phyloP scores from a whole-genome alignment of 2,888 invertebrate species.

The Cetonia aurata region DNA sequence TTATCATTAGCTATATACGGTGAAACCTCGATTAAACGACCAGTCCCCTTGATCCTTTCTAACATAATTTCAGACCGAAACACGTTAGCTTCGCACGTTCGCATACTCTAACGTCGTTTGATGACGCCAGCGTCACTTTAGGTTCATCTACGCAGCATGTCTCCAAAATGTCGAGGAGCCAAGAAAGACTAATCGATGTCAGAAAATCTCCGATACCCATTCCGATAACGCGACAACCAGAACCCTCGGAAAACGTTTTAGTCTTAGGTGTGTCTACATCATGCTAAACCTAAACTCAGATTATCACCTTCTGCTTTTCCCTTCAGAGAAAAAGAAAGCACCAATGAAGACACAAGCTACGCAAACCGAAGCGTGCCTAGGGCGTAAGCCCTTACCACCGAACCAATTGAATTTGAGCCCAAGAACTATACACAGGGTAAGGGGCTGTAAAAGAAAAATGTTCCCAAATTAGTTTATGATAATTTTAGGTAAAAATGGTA shows the following conservation, averaged over 20 bases:
- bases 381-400: constrained; percentile 79
- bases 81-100: constrained; percentile 93
- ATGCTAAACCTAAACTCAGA: too few species aligned
- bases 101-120: constrained; percentile 88
- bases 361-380: constrained; percentile 84
- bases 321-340: constrained; percentile 72
- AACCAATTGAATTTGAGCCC: constrained; percentile 82
- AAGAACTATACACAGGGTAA: constrained; percentile 83
- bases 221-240: constrained; percentile 66
- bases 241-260: constrained; percentile 70
- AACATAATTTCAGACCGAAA: constrained; percentile 75
- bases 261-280: constrained; percentile 68
- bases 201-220: constrained; percentile 70
- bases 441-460: not conserved
- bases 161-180: constrained; percentile 70
- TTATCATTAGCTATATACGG: too few species aligned
- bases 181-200: constrained; percentile 82
- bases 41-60: not conserved
- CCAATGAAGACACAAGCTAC: constrained; percentile 95
- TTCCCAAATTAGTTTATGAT: not conserved
- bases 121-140: constrained; percentile 73
- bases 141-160: constrained; percentile 58
- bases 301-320: not conserved
- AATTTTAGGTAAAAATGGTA: constrained; percentile 82
- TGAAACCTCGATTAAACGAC: too few species aligned